phyloP scores from a whole-genome alignment of 2,797 vertebrate species.

The Protosalanx chinensis region DNA sequence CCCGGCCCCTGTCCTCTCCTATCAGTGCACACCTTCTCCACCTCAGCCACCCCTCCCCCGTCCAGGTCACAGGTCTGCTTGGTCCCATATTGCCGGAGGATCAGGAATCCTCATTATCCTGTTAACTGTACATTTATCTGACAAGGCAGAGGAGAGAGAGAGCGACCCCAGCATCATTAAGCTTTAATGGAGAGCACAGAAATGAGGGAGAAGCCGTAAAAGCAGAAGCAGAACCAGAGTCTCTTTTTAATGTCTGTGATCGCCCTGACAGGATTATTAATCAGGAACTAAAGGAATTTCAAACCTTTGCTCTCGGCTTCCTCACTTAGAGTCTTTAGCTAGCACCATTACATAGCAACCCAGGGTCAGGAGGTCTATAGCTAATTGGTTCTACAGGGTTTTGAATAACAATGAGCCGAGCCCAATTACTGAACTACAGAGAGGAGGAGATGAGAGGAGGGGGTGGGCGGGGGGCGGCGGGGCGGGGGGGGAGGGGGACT shows the following conservation, averaged over 20 bases:
- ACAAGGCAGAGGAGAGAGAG: constrained; percentile 86
- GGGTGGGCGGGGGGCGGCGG: background rate
- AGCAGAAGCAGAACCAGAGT: constrained; percentile 74
- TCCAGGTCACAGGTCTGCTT: constrained; percentile 68
- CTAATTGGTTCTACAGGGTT: constrained; percentile 86
- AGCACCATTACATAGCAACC: constrained; percentile 72
- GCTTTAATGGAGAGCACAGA: constrained; percentile 93
- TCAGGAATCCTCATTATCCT: constrained; percentile 93
- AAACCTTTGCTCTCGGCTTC: constrained; percentile 82
- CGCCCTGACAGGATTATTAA: constrained; percentile 94
- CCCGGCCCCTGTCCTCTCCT: constrained; percentile 21
- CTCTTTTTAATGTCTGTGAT: constrained; percentile 91
- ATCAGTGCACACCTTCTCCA: constrained; percentile 26
- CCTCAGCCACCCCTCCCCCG: constrained; percentile 51
- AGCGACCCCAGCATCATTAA: constrained; percentile 88
- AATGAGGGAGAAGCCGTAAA: constrained; percentile 76
- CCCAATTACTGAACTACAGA: constrained; percentile 78
- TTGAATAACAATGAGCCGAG: constrained; percentile 76
- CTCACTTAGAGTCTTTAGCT: constrained; percentile 75
- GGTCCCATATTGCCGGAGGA: constrained; percentile 71
- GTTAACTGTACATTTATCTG: constrained; percentile 97
- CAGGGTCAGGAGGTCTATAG: constrained; percentile 73
- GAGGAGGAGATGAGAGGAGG: constrained; percentile 59
- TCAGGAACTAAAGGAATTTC: constrained; percentile 88
- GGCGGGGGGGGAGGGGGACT: constrained; percentile 44